Percentiles rank a stretch among this genome's conserved stretches.
These are phyloP conservation scores for Lithobates pipiens DNA, from an alignment of 2,797 vertebrate genomes.

Conservation along the genomic window DNA sequence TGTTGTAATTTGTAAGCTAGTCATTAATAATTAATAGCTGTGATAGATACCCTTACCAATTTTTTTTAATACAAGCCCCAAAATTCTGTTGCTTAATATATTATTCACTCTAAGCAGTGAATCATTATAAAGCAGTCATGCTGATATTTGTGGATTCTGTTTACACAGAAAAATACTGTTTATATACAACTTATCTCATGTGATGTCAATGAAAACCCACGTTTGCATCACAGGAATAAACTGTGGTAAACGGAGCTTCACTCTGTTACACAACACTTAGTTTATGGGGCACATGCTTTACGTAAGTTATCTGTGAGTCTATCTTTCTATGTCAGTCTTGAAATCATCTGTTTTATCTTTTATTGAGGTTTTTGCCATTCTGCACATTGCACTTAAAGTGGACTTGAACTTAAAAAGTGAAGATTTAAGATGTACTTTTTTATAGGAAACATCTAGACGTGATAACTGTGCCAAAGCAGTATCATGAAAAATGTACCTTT, in stretches of 20 bases:
- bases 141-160: conserved; percentile 32
- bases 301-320: neutral
- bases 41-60: neutral
- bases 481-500: no score
- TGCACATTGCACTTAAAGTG: neutral
- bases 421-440: neutral
- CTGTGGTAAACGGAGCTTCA: conserved; percentile 17
- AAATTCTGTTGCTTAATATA: neutral
- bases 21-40: neutral
- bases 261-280: conserved; percentile 11
- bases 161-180: conserved; percentile 47
- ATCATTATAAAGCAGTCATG: neutral
- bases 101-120: neutral
- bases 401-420: neutral
- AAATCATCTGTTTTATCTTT: neutral
- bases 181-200: conserved; percentile 36
- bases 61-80: neutral
- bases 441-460: no score
- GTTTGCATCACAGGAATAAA: conserved; percentile 35
- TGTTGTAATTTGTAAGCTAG: neutral
- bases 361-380: no score
- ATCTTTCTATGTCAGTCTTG: neutral
- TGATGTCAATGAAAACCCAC: conserved; percentile 46
- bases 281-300: conserved; percentile 38
- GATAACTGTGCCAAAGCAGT: no score